Conservation (phyloP, 2,113 vertebrate genomes). For the Cyphomyrus plagiostoma region DNA sequence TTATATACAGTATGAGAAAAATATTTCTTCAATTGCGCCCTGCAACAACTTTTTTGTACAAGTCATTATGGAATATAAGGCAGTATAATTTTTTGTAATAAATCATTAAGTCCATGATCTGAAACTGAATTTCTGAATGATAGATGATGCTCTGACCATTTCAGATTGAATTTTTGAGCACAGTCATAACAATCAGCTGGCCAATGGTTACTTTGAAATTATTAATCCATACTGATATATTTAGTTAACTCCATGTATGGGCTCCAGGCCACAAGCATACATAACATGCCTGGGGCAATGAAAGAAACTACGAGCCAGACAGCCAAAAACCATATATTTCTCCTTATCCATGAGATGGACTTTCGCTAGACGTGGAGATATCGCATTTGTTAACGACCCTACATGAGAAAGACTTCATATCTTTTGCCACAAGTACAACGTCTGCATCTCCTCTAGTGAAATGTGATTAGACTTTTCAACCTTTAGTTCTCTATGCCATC, state of each 20-base stretch:
- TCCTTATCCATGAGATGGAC: not conserved
- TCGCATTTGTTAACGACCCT: too few species aligned
- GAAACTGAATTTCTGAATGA: not conserved
- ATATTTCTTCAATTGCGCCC: not conserved
- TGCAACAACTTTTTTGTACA: not conserved
- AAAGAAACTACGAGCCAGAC: not conserved
- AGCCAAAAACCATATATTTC: not conserved
- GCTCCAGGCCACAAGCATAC: not conserved
- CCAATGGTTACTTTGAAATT: not conserved
- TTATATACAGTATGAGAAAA: too few species aligned
- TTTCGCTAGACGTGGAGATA: too few species aligned
- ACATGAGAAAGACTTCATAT: too few species aligned
- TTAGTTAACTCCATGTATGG: not conserved
- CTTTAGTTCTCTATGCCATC: too few species aligned
- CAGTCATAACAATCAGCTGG: not conserved
- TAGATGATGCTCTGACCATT: not conserved
- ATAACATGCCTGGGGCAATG: not conserved
- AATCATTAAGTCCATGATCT: not conserved
- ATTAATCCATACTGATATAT: not conserved
- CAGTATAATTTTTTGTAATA: too few species aligned
- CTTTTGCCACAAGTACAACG: too few species aligned
- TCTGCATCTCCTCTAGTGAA: too few species aligned
- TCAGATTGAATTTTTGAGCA: not conserved
- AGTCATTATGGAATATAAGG: not conserved
- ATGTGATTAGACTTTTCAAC: too few species aligned